Evolutionary conservation across 2,797 vertebrate species (phyloP), one percentile per base, ranked within the genome.

Genomic region (Ataeniobius toweri): DNA sequence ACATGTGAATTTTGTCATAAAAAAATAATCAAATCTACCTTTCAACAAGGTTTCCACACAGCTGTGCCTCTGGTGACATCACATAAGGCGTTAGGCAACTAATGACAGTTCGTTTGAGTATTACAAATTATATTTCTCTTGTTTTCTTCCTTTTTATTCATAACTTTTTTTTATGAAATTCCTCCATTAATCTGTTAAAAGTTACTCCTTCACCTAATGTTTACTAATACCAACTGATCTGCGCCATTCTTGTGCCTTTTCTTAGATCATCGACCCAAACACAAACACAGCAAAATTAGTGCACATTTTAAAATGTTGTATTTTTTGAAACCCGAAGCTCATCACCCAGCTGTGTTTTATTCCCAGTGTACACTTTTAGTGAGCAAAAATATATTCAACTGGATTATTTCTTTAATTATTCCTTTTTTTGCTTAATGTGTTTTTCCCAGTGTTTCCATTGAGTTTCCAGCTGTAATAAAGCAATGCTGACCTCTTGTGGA

Each of bases 401-500:
- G 12, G 12, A 28, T 28, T 12, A 13, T 26, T 2, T 59, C n/a
- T 59, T 59, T 6, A 58, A 59, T 59, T 24, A 5, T 13, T 26
- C 2, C 12, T 28, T 6, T 28, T 6, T 59, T 59, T 28, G n/a
- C 10, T 26, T 28, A 28, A 58, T 13, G 12, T 26, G n/a, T 59
- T 59, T 59, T 59, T 59, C 0, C 5, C 1, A 8, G 12, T 26
- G n/a, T 28, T 31, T 31, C 26, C 14, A 14, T 59, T 26, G 12
- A 14, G 36, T 36, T 36, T 36, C 36, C 36, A 36, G 36, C 36
- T 36, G 36, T 36, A 36, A 36, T 36, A 36, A 36, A 51, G 59
- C n/a, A 51, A 83, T 76, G 73, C 73, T 77, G 84, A 48, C 82
- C 78, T 86, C 92, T 91, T 69, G 81, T 89, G 89, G 91, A 73